Percentiles rank a stretch among this genome's conserved stretches.
These are phyloP conservation scores for Clostera curtula DNA, from an alignment of 2,888 invertebrate genomes.

Conservation along the genomic window DNA sequence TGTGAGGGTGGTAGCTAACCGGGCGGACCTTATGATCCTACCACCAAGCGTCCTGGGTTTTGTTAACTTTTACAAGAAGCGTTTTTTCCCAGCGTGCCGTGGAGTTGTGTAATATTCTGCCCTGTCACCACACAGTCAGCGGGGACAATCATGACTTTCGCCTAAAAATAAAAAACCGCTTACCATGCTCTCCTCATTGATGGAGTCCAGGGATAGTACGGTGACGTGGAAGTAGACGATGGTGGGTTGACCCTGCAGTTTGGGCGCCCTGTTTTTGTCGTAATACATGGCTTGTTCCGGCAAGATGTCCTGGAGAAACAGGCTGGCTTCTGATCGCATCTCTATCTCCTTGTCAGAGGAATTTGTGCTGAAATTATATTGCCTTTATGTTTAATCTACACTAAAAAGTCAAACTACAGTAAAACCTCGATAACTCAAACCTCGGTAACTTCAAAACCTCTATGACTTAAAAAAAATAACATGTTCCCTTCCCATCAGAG, in stretches of 20 bases:
- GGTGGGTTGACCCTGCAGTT: conserved; percentile 88
- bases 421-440: too few species aligned
- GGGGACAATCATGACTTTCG: background rate
- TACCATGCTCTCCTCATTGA: conserved; percentile 96
- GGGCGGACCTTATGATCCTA: too few species aligned
- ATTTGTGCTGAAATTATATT: conserved; percentile 48
- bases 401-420: background rate
- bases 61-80: too few species aligned
- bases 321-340: conserved; percentile 55
- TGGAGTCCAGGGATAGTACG: conserved; percentile 92
- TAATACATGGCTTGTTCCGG: conserved; percentile 90
- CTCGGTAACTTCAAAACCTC: too few species aligned
- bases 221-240: conserved; percentile 94
- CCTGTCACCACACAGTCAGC: too few species aligned
- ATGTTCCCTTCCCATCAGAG: too few species aligned
- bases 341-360: conserved; percentile 64
- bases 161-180: conserved; percentile 19
- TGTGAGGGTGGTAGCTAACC: too few species aligned
- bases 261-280: conserved; percentile 93
- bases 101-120: too few species aligned
- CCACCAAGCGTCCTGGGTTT: too few species aligned
- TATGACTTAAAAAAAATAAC: too few species aligned
- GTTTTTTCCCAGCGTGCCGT: too few species aligned
- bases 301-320: conserved; percentile 89
- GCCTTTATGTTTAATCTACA: background rate